Base-by-base conservation (phyloP, 2,888 invertebrate species). In the Leptura quadrifasciata region DNA sequence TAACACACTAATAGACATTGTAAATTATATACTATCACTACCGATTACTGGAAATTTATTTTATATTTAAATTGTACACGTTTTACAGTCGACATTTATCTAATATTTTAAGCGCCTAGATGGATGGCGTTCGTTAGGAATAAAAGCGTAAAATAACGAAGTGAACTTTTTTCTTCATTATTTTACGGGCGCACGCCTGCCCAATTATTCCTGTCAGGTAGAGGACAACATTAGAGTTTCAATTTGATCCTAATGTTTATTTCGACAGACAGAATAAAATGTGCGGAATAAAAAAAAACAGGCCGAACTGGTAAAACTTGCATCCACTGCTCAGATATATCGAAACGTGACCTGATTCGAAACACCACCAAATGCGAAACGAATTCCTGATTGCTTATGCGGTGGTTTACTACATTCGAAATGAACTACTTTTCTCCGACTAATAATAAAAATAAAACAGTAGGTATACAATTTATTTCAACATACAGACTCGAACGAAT, bases 291-390 rank as follows among this genome's bases (percentile, higher is more conserved):
- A 35, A 60, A 52, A 39, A 70, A 70, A 70, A 70, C 70, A 52
- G 61, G 71, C 71, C 27, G 71, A 61, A 71, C 71, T 71, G 61
- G 60, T 71, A 71, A 61, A 71, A 71, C 71, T 52, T 71, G 61
- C 71, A 71, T 47, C 69, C 63, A 71, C 71, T 39, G 71, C n/a
- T 71, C 71, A 47, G 71, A 71, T 61, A 61, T 71, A 74, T 69
- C 60, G 74, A 61, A 61, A 74, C 74, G 74, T 74, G 74, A 74
- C 68, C 17, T 12, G 74, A 55, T 68, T 74, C 21, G 68, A 74
- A 74, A 74, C 74, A 31, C 35, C 52, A 47, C 57, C 31, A 24
- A 74, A 74, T 68, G 68, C 61, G 68, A 60, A 61, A 52, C 71
- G 61, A 71, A 71, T 71, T 47, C 71, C 60, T 58, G 60, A 61